These are phyloP conservation scores for Pseudolycoriella hygida DNA, from an alignment of 2,888 invertebrate genomes.

Conservation along the genomic window DNA sequence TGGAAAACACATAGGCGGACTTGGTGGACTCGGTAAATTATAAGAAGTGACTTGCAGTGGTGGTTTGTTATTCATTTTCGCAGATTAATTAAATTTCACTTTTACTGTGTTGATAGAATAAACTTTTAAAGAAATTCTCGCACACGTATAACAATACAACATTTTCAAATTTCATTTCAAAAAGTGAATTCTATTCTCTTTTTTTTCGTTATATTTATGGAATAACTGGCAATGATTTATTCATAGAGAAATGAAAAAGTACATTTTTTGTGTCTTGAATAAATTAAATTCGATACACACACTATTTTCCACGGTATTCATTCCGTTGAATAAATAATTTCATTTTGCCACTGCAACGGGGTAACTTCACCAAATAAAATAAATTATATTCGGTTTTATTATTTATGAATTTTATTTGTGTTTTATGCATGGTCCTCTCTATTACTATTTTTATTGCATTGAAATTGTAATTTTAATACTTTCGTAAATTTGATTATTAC, in stretches of 20 bases:
- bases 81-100: no score
- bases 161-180: no score
- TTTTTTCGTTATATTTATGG: no score
- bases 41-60: conserved; percentile 24
- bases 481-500: not conserved
- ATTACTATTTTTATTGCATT: not conserved
- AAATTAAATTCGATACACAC: not conserved
- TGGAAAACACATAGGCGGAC: conserved; percentile 17
- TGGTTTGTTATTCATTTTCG: conserved; percentile 24
- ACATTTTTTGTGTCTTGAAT: no score
- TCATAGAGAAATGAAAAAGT: no score
- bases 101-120: no score
- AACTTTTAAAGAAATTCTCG: no score
- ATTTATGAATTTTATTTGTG: not conserved
- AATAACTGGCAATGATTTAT: no score
- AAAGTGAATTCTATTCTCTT: no score
- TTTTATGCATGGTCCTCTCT: not conserved
- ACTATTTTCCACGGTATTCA: not conserved
- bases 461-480: not conserved
- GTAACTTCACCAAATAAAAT: not conserved
- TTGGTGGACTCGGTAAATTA: conserved; percentile 7
- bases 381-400: not conserved
- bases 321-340: not conserved
- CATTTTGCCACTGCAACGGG: not conserved
- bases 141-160: no score